Evolutionary conservation across 2,888 invertebrate genomes (phyloP).

Genomic region (Bursaphelenchus okinawaensis): DNA sequence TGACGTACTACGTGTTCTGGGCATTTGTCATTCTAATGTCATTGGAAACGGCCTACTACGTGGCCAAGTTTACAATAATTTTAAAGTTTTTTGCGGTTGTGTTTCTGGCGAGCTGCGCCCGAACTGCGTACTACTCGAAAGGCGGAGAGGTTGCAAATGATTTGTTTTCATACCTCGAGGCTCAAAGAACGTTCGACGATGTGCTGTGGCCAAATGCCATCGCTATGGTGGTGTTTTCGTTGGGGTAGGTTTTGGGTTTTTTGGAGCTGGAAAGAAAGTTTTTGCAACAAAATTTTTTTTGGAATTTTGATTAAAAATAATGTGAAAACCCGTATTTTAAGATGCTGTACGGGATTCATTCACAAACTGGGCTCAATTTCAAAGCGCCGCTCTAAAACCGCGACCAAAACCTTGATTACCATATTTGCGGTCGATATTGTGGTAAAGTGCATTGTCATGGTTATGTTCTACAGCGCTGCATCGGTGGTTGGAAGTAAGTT

Average conservation of each 20-base stretch:
- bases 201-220: background rate
- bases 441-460: background rate
- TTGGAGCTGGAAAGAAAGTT: too few species aligned
- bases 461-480: background rate
- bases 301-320: too few species aligned
- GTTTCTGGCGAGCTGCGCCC: background rate
- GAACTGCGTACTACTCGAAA: background rate
- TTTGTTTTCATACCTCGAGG: background rate
- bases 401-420: background rate
- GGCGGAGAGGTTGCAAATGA: background rate
- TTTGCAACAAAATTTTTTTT: too few species aligned
- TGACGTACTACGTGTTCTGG: background rate
- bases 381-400: background rate
- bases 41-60: background rate
- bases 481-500: background rate
- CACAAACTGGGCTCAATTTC: background rate
- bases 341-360: background rate
- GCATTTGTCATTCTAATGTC: background rate
- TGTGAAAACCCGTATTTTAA: too few species aligned
- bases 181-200: background rate
- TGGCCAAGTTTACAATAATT: background rate
- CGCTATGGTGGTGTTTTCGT: background rate
- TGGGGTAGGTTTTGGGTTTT: too few species aligned
- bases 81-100: background rate
- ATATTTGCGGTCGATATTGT: background rate